A percentile compares a stretch with the other conserved stretches of the same genome.
These are phyloP conservation scores for Drosophila truncata DNA, from an alignment of 1,140 invertebrate species.

Conservation along the genomic window DNA sequence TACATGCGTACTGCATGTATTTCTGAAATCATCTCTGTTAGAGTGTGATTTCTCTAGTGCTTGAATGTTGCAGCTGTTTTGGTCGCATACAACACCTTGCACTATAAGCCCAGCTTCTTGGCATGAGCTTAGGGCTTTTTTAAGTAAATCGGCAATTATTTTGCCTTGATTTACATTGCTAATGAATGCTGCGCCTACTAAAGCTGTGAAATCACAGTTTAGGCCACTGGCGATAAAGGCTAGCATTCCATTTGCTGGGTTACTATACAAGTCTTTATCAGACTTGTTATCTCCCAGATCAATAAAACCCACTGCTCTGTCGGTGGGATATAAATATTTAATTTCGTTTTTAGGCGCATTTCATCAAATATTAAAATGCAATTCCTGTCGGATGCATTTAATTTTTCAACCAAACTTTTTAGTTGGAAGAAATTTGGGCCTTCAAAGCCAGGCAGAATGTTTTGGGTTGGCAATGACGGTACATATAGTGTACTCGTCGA, in stretches of 20 bases:
- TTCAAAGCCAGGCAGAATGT: not conserved
- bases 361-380: conserved; percentile 4
- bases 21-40: not conserved
- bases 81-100: not conserved
- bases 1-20: too few species aligned
- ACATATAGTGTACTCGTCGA: not conserved
- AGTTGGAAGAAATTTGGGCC: not conserved
- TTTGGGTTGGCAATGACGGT: not conserved
- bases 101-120: not conserved
- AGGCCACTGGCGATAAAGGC: not conserved
- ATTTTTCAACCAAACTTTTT: not conserved
- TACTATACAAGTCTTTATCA: not conserved
- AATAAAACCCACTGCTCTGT: not conserved
- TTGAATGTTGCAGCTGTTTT: not conserved
- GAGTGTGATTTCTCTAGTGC: not conserved
- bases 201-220: not conserved
- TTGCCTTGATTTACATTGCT: not conserved
- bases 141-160: not conserved
- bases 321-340: not conserved
- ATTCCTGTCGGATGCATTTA: not conserved
- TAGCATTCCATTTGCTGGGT: not conserved
- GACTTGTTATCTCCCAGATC: not conserved
- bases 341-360: too few species aligned
- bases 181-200: not conserved
- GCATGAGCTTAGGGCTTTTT: not conserved